phyloP scores from a whole-genome alignment of 2,888 invertebrate species.

The Acholoe squamosa region DNA sequence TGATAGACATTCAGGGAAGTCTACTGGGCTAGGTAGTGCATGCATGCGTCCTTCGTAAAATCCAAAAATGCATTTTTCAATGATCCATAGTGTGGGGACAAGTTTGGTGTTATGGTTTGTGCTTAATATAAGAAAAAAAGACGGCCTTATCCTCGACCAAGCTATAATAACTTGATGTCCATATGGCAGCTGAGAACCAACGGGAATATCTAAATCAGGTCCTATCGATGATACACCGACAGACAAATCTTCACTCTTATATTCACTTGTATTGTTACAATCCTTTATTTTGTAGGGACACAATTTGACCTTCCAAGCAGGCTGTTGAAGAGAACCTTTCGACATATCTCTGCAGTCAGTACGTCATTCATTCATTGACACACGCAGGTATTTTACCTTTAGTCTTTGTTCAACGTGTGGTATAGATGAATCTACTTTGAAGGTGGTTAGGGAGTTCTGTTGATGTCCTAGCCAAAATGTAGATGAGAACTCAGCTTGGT shows the following conservation, averaged over 20 bases:
- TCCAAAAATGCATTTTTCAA: conserved; percentile 57
- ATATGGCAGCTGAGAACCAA: conserved; percentile 54
- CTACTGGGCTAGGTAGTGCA: conserved; percentile 58
- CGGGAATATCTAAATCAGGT: conserved; percentile 38
- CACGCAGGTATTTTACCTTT: background rate
- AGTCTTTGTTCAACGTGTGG: conserved; percentile 1
- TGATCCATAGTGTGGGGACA: conserved; percentile 3
- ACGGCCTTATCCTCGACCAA: conserved; percentile 60
- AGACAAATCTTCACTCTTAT: conserved; percentile 46
- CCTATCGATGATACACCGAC: conserved; percentile 16
- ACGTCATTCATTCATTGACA: background rate
- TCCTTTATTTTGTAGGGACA: conserved; percentile 45
- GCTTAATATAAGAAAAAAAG: conserved; percentile 39
- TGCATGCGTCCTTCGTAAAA: conserved; percentile 54
- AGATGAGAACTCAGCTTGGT: background rate
- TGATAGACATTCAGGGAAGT: conserved; percentile 61
- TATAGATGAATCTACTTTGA: background rate
- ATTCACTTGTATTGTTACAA: conserved; percentile 44
- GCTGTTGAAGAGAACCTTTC: conserved; percentile 50
- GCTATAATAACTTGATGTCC: conserved; percentile 57
- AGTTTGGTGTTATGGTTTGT: conserved; percentile 44
- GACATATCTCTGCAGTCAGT: conserved; percentile 55
- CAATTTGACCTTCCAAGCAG: conserved; percentile 58
- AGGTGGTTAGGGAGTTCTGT: background rate
- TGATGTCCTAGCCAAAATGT: conserved; percentile 2